Percentiles rank a stretch among this genome's conserved stretches.
These are phyloP conservation scores for Troides aeacus DNA, from an alignment of 2,888 invertebrate species.

Conservation along the genomic window DNA sequence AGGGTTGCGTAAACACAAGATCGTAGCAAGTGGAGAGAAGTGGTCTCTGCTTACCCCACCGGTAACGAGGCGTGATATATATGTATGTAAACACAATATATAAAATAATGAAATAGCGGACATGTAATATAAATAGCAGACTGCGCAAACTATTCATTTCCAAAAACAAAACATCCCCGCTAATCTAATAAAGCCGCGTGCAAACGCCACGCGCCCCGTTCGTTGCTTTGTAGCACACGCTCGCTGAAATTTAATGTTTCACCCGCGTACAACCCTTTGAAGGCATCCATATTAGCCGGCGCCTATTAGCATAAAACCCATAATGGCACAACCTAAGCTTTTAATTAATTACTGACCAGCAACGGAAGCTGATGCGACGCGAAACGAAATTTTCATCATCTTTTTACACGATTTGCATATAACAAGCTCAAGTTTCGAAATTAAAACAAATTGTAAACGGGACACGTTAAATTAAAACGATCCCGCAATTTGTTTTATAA, in stretches of 20 bases:
- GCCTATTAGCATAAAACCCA: slow-evolving; percentile 74
- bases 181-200: slow-evolving; percentile 54
- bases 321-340: slow-evolving; percentile 68
- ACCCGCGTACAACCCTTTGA: slow-evolving; percentile 61
- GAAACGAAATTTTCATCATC: slow-evolving; percentile 44
- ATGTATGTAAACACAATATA: not conserved
- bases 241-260: slow-evolving; percentile 66
- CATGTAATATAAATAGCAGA: not conserved
- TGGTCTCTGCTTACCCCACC: no score
- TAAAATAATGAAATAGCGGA: not conserved
- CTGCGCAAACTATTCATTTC: slow-evolving; percentile 12
- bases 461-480: slow-evolving; percentile 23
- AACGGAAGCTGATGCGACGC: slow-evolving; percentile 50
- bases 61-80: no score
- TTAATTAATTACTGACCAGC: slow-evolving; percentile 73
- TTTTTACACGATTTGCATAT: slow-evolving; percentile 55
- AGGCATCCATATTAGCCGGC: slow-evolving; percentile 65
- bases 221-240: slow-evolving; percentile 51
- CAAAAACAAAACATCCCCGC: slow-evolving; percentile 38
- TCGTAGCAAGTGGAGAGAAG: no score
- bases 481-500: not conserved
- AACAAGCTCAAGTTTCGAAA: slow-evolving; percentile 37
- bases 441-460: slow-evolving; percentile 21
- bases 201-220: slow-evolving; percentile 37
- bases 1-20: not conserved